Percentiles rank a stretch among this genome's conserved stretches.
Conservation (phyloP, 2,113 vertebrate genomes). For the Semnopithecus entellus region DNA sequence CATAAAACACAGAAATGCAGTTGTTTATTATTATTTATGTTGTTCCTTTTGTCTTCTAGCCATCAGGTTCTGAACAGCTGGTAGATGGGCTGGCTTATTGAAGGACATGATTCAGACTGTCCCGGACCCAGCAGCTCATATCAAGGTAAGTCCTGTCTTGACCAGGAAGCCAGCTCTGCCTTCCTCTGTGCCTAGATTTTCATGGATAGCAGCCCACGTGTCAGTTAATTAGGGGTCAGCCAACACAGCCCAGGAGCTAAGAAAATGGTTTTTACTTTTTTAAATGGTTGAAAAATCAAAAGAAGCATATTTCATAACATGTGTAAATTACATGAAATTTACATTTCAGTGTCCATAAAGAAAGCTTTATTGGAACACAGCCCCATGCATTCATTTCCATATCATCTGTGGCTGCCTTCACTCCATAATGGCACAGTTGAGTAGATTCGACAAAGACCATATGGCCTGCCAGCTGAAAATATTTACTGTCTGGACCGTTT, state of each 20-base stretch:
- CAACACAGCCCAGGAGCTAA: neutral
- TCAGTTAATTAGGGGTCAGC: rapidly evolving
- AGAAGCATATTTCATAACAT: neutral
- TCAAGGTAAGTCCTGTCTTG: conserved; percentile 84
- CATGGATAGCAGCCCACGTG: rapidly evolving
- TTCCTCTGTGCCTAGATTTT: neutral
- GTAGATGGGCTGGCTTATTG: conserved; percentile 69
- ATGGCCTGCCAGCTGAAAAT: neutral
- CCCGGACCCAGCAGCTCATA: conserved; percentile 87
- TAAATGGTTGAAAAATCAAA: neutral
- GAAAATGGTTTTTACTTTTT: neutral
- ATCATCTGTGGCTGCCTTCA: rapidly evolving
- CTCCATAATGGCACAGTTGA: rapidly evolving
- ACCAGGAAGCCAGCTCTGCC: rapidly evolving
- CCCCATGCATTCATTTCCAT: rapidly evolving
- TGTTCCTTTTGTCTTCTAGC: conserved; percentile 69
- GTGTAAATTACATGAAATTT: neutral
- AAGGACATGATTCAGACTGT: conserved; percentile 92
- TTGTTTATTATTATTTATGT: conserved; percentile 30
- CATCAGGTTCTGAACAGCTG: conserved; percentile 76
- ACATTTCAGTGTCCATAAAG: neutral
- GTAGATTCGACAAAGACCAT: neutral
- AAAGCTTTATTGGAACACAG: neutral
- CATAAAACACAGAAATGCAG: neutral
- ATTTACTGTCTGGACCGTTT: neutral